Conservation (phyloP, 1,140 invertebrate genomes). For the Druon quercuslanigerum region DNA sequence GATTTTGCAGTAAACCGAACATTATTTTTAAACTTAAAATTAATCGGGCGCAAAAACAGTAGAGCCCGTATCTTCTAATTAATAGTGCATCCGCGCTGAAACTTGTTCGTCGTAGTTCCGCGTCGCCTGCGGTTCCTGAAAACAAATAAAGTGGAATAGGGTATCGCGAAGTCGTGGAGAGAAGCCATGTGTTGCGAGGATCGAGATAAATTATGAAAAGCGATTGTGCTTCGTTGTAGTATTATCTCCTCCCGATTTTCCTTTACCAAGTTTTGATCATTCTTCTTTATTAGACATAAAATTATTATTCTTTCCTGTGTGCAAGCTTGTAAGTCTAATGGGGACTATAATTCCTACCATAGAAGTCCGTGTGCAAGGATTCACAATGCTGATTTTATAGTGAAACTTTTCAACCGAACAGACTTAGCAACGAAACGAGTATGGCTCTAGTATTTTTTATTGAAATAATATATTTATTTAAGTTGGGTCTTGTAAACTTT, state of each 20-base stretch:
- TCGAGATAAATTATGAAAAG: constrained; percentile 31
- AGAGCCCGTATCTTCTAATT: constrained; percentile 20
- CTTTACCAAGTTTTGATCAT: constrained; percentile 1
- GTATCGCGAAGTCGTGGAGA: constrained; percentile 16
- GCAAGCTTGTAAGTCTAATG: constrained; percentile 27
- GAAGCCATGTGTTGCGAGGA: neutral
- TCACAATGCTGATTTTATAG: constrained; percentile 30
- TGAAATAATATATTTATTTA: neutral
- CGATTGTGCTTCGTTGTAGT: constrained; percentile 13
- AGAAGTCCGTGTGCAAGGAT: constrained; percentile 13
- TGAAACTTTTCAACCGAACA: constrained; percentile 14
- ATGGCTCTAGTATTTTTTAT: neutral
- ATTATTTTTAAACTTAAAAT: neutral
- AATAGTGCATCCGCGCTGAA: constrained; percentile 21
- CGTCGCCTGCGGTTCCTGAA: constrained; percentile 10
- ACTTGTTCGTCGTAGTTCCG: constrained; percentile 9
- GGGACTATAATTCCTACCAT: neutral
- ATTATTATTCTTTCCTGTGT: constrained; percentile 28
- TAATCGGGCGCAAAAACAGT: neutral
- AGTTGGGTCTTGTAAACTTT: neutral
- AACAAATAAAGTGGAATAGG: constrained; percentile 19
- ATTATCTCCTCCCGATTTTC: constrained; percentile 21
- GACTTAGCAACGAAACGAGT: neutral
- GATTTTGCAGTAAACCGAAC: neutral
- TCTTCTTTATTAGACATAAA: constrained; percentile 23